Conservation (phyloP, 2,888 invertebrate species). For the Acronicta aceris region DNA sequence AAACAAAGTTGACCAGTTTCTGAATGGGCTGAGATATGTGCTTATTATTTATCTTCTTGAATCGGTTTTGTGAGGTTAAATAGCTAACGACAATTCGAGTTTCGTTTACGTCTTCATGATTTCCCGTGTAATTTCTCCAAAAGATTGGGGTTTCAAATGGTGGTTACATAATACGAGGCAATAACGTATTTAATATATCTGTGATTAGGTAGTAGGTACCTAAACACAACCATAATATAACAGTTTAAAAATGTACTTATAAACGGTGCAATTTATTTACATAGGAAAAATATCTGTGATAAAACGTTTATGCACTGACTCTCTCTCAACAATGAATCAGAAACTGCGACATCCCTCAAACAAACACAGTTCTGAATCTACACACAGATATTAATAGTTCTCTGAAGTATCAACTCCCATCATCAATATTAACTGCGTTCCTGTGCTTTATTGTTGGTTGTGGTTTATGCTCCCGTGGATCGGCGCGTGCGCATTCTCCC, state of each 20-base stretch:
- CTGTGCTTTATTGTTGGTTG: slow-evolving; percentile 70
- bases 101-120: neutral
- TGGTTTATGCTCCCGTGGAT: slow-evolving; percentile 83
- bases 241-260: too few relatives aligned
- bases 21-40: slow-evolving; percentile 53
- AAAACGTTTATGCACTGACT: too few relatives aligned
- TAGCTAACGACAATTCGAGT: neutral
- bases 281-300: too few relatives aligned
- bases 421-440: slow-evolving; percentile 49
- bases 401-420: slow-evolving; percentile 26
- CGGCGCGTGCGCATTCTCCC: slow-evolving; percentile 78
- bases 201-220: too few relatives aligned
- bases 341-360: too few relatives aligned
- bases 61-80: slow-evolving; percentile 15
- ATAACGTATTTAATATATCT: too few relatives aligned
- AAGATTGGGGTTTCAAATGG: neutral
- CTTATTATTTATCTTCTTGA: slow-evolving; percentile 39
- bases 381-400: slow-evolving; percentile 1
- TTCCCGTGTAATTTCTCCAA: neutral
- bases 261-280: too few relatives aligned
- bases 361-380: too few relatives aligned
- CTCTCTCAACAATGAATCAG: too few relatives aligned
- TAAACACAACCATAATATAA: too few relatives aligned
- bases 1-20: slow-evolving; percentile 55
- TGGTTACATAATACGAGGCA: too few relatives aligned